Evolutionary conservation across 1,140 invertebrate species (phyloP).

Genomic region (Cecropterus lyciades): DNA sequence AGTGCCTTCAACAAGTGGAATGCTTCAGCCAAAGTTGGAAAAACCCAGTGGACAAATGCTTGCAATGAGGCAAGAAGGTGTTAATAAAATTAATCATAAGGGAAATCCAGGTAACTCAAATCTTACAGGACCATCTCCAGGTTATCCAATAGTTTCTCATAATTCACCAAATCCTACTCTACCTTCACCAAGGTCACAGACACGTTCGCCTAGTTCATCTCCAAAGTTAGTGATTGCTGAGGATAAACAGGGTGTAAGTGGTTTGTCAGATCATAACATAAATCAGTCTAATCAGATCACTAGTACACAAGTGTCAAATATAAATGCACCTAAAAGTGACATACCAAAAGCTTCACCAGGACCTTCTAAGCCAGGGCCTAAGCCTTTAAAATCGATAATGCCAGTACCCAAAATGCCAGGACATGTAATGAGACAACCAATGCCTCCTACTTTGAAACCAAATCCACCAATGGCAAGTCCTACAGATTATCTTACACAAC

Average conservation of each 20-base stretch:
- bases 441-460: conserved; percentile 54
- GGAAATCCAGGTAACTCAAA: conserved; percentile 44
- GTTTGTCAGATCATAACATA: conserved; percentile 55
- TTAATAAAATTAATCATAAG: conserved; percentile 58
- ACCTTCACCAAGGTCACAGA: conserved; percentile 73
- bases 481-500: conserved; percentile 59
- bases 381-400: conserved; percentile 63
- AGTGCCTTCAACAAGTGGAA: conserved; percentile 59
- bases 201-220: conserved; percentile 81
- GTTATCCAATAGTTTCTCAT: conserved; percentile 55
- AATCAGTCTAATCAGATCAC: conserved; percentile 76
- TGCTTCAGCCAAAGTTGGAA: conserved; percentile 67
- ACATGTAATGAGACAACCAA: conserved; percentile 53
- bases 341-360: conserved; percentile 58
- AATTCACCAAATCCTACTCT: conserved; percentile 56
- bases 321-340: conserved; percentile 60
- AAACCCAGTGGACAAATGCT: conserved; percentile 50
- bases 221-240: conserved; percentile 83
- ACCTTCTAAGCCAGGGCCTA: conserved; percentile 64
- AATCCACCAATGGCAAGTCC: conserved; percentile 53
- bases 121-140: conserved; percentile 50
- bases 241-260: conserved; percentile 68
- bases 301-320: conserved; percentile 64
- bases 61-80: conserved; percentile 52
- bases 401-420: conserved; percentile 58